Conservation (phyloP, 2,113 vertebrate species). For the Corvus hawaiiensis region DNA sequence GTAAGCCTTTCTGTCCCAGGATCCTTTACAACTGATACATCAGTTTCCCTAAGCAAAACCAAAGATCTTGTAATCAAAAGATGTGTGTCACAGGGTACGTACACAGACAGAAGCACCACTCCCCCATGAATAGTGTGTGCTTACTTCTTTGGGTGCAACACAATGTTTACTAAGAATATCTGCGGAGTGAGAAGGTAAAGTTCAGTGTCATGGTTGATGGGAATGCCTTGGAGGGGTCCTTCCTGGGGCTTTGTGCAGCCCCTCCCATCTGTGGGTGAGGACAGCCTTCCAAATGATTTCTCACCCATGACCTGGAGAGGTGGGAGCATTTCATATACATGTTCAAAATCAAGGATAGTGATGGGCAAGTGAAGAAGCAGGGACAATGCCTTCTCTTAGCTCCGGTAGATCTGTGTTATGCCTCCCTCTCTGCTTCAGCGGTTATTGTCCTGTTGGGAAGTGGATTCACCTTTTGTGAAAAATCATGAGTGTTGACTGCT, state of each 20-base stretch:
- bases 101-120: not conserved
- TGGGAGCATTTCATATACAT: rapidly evolving
- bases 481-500: not conserved
- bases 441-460: not conserved
- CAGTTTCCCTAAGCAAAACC: not conserved
- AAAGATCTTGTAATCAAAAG: not conserved
- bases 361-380: not conserved
- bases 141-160: not conserved
- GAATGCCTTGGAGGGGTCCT: not conserved
- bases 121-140: rapidly evolving
- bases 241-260: not conserved
- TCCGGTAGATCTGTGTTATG: not conserved
- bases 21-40: not conserved
- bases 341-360: not conserved
- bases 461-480: not conserved
- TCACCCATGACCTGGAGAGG: not conserved
- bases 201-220: not conserved
- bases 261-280: not conserved
- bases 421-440: not conserved
- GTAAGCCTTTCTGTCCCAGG: not conserved
- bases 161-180: not conserved
- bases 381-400: not conserved
- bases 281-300: not conserved
- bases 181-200: not conserved
- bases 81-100: rapidly evolving